A percentile compares a stretch with the other conserved stretches of the same genome.
These are phyloP conservation scores for Dinothrombium tinctorium DNA, from an alignment of 1,140 invertebrate species.

Conservation along the genomic window DNA sequence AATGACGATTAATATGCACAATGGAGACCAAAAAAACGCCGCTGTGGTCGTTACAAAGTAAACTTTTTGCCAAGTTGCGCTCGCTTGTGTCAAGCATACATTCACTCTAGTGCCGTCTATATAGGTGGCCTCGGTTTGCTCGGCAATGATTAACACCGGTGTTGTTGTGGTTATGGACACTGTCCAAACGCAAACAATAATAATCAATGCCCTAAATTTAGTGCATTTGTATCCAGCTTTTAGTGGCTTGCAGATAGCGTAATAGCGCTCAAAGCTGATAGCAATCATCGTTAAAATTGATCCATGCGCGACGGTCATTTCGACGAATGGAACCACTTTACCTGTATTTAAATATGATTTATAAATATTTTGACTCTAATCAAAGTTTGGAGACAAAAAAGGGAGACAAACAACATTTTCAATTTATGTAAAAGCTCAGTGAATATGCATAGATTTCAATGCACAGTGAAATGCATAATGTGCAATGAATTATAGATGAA, in stretches of 20 bases:
- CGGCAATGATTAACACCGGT: slow-evolving; percentile 21
- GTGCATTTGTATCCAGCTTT: slow-evolving; percentile 72
- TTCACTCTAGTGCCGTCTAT: slow-evolving; percentile 39
- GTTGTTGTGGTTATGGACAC: slow-evolving; percentile 53
- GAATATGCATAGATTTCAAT: no score
- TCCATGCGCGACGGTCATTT: slow-evolving; percentile 71
- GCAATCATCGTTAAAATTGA: slow-evolving; percentile 79
- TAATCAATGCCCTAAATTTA: slow-evolving; percentile 51
- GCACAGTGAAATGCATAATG: no score
- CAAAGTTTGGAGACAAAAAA: neutral
- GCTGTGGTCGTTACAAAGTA: slow-evolving; percentile 50
- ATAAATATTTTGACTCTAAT: neutral
- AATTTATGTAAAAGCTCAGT: no score
- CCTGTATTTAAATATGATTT: slow-evolving; percentile 18
- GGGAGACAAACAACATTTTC: neutral
- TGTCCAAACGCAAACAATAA: slow-evolving; percentile 59
- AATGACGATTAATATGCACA: slow-evolving; percentile 47
- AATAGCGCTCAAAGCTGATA: slow-evolving; percentile 65
- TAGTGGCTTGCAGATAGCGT: slow-evolving; percentile 75
- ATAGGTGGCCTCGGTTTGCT: slow-evolving; percentile 37
- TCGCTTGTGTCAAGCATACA: slow-evolving; percentile 44
- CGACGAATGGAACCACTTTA: slow-evolving; percentile 61
- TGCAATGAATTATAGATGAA: no score
- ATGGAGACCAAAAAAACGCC: slow-evolving; percentile 56
- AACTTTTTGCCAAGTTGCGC: slow-evolving; percentile 40